A percentile compares a stretch with the other conserved stretches of the same genome.
Evolutionary conservation across 2,888 invertebrate genomes (phyloP).

Genomic region (Heliconius ismenius): DNA sequence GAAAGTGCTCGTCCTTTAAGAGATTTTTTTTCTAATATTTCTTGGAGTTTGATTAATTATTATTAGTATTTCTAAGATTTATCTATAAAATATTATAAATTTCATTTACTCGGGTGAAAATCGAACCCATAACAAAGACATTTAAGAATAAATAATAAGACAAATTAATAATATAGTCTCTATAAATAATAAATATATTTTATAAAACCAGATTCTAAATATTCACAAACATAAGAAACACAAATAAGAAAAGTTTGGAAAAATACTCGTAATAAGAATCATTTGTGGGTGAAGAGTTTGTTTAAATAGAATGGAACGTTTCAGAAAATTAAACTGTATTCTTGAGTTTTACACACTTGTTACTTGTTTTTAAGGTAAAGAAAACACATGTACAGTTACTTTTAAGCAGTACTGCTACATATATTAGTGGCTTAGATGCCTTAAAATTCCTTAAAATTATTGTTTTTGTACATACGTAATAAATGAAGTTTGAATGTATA

Average conservation of each 20-base stretch:
- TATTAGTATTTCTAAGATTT: neutral
- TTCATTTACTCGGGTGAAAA: too few species aligned
- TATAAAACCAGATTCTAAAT: neutral
- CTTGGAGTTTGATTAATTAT: neutral
- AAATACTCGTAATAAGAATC: conserved; percentile 48
- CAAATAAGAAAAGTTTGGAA: conserved; percentile 44
- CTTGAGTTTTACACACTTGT: conserved; percentile 19
- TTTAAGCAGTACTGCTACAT: neutral
- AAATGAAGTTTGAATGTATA: neutral
- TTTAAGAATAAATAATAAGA: neutral
- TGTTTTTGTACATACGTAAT: neutral
- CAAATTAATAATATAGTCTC: neutral
- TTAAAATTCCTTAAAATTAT: too few species aligned
- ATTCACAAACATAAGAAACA: conserved; percentile 41
- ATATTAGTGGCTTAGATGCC: neutral
- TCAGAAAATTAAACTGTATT: conserved; percentile 41
- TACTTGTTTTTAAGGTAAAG: conserved; percentile 7
- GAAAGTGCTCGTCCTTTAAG: neutral
- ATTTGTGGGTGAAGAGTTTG: conserved; percentile 37
- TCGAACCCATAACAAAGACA: neutral
- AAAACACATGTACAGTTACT: neutral
- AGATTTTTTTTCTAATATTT: neutral
- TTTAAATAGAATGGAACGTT: conserved; percentile 25
- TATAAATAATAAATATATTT: neutral
- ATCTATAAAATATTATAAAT: neutral